Evolutionary conservation across 2,113 vertebrate genomes (phyloP).

Genomic region (Passer montanus): DNA sequence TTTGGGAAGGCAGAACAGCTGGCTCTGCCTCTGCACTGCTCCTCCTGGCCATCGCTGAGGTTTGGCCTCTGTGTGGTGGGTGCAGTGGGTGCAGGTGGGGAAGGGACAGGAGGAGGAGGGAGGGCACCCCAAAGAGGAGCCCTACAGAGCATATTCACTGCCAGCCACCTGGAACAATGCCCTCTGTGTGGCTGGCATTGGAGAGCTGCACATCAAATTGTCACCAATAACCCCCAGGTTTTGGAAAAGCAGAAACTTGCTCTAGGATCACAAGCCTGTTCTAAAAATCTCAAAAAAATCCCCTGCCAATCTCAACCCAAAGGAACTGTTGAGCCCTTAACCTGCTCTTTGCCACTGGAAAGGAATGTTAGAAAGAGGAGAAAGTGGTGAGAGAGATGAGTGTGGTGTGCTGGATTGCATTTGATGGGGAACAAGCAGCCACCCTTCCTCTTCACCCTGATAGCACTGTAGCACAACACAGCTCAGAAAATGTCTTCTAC

Average conservation of each 20-base stretch:
- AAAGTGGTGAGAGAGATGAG: background rate
- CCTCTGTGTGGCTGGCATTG: background rate
- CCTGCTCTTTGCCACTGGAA: background rate
- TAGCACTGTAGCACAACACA: background rate
- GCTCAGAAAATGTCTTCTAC: background rate
- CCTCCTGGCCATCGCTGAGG: background rate
- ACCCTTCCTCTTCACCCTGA: background rate
- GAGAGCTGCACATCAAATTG: background rate
- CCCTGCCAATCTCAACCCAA: background rate
- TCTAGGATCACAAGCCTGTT: background rate
- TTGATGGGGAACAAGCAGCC: background rate
- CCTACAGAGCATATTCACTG: fast-evolving
- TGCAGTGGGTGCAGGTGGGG: background rate
- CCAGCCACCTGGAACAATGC: fast-evolving
- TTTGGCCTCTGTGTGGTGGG: background rate
- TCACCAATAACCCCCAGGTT: background rate
- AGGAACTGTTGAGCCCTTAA: fast-evolving
- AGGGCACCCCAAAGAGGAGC: background rate
- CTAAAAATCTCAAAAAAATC: background rate
- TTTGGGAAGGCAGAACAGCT: background rate
- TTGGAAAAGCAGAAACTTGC: background rate
- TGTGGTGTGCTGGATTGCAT: background rate
- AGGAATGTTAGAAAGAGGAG: background rate
- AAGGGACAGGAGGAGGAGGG: background rate
- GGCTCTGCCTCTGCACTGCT: background rate